Evolutionary conservation across 2,797 vertebrate species (phyloP), one percentile per base, ranked within the genome.

Genomic region (Ctenopoma kingsleyae): DNA sequence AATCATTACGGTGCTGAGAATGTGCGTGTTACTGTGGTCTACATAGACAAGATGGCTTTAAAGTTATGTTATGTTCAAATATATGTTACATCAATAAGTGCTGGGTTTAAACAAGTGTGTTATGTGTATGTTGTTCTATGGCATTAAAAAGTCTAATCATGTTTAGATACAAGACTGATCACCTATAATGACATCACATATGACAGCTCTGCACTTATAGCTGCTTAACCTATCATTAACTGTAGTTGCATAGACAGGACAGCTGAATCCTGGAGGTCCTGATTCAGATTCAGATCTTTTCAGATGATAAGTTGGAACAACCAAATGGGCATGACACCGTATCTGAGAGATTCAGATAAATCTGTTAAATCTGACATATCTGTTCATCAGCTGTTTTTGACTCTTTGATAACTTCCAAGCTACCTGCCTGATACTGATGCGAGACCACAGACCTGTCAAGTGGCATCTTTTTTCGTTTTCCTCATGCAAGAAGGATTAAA

Each of bases 381-480:
- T 46, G 8, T 61, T 16, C 19, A 10, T 22, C 35, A 23, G 17
- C 5, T 57, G 19, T 49, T 32, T 15, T 40, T 1, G n/a, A 35
- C 40, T 52, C 40, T 11, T 30, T 17, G 32, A 13, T 17, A 35
- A 27, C 40, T 43, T n/a, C 25, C 8, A 9, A 38, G 32, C 40
- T 47, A 32, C 56, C 17, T 32, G 48, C 3, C 30, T 63, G 20
- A 57, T 53, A 53, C 16, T 41, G 41, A 20, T 19, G 3, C 11
- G 48, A 59, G 23, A 22, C 30, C 23, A 73, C 51, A 38, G 38
- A 30, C 32, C 19, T 41, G 30, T 58, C 30, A 44, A 25, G 69
- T 22, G 38, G 1, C n/a, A n/a, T n/a, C n/a, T n/a, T n/a, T n/a
- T n/a, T n/a, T n/a, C n/a, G n/a, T 15, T 22, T 35, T 30, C 5